Conservation (phyloP, 2,113 vertebrate species). For the Stomatorhinus ivindoensis region DNA sequence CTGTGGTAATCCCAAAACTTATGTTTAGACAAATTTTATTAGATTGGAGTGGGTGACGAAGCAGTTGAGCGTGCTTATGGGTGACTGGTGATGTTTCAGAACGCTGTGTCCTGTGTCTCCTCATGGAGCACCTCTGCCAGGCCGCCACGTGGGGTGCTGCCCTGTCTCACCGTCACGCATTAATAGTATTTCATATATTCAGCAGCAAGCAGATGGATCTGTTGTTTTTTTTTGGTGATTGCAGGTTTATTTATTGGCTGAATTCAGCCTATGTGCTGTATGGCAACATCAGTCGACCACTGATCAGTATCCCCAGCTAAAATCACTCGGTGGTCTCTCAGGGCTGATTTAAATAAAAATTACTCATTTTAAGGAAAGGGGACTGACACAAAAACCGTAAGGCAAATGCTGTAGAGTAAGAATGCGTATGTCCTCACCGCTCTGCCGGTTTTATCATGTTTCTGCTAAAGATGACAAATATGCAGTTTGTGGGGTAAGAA, state of each 20-base stretch:
- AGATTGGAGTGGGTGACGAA: not conserved
- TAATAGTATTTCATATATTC: not conserved
- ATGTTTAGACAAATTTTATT: conserved; percentile 32
- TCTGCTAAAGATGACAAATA: not conserved
- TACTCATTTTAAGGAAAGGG: not conserved
- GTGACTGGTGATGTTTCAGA: not conserved
- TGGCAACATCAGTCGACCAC: not conserved
- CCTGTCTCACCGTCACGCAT: not conserved
- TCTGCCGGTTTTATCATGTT: not conserved
- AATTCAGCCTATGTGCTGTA: not conserved
- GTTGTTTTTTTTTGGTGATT: not conserved
- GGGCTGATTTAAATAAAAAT: not conserved
- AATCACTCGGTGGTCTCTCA: not conserved
- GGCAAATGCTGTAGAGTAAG: not conserved
- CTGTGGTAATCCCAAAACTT: conserved; percentile 29
- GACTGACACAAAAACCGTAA: not conserved
- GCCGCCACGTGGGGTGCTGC: not conserved
- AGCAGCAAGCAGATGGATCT: not conserved
- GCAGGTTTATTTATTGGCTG: not conserved
- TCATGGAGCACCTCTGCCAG: not conserved
- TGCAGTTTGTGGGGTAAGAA: not conserved
- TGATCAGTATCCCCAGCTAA: not conserved
- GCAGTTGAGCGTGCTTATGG: not conserved
- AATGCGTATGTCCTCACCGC: not conserved
- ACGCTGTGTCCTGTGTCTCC: not conserved